These are phyloP conservation scores for Thamnaconus septentrionalis DNA, from an alignment of 2,113 vertebrate genomes.

Conservation along the genomic window DNA sequence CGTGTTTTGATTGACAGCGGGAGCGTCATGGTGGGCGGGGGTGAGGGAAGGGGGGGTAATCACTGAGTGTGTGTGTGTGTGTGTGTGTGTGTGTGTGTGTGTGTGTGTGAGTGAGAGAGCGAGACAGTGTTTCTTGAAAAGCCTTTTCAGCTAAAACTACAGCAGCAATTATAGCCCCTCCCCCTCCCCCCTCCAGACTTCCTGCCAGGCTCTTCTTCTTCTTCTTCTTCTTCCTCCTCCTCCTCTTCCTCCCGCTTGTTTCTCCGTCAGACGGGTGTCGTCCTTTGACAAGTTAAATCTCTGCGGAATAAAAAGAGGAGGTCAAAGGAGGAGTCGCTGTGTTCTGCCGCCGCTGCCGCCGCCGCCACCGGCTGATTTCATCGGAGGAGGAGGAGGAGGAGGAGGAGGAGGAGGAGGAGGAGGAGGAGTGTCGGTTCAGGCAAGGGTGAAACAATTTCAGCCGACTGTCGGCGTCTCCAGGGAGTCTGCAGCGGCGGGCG, in stretches of 20 bases:
- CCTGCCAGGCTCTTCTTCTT: conserved; percentile 65
- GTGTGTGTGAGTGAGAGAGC: too few relatives aligned
- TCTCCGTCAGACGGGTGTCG: conserved; percentile 61
- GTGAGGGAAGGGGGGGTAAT: conserved; percentile 65
- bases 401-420: too few relatives aligned
- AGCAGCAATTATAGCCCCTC: conserved; percentile 74
- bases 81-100: too few relatives aligned
- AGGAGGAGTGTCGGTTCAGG: conserved; percentile 5
- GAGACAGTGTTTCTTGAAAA: conserved; percentile 62
- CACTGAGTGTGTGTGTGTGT: conserved; percentile 24
- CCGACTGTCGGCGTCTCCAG: conserved; percentile 4
- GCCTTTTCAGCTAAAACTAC: conserved; percentile 71
- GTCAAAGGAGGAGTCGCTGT: conserved; percentile 47
- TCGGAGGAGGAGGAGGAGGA: too few relatives aligned
- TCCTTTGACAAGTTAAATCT: conserved; percentile 67
- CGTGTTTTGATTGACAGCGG: conserved; percentile 73
- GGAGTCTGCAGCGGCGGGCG: too few relatives aligned
- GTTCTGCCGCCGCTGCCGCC: conserved; percentile 15
- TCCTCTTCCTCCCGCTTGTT: conserved; percentile 57
- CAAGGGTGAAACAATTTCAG: conserved; percentile 16
- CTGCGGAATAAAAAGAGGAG: conserved; percentile 54
- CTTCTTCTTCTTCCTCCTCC: conserved; percentile 2
- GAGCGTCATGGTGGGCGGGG: conserved; percentile 60
- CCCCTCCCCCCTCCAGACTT: conserved; percentile 60
- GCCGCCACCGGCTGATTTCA: not conserved